Evolutionary conservation across 2,888 invertebrate genomes (phyloP).

Genomic region (Rhorus exstirpatorius): DNA sequence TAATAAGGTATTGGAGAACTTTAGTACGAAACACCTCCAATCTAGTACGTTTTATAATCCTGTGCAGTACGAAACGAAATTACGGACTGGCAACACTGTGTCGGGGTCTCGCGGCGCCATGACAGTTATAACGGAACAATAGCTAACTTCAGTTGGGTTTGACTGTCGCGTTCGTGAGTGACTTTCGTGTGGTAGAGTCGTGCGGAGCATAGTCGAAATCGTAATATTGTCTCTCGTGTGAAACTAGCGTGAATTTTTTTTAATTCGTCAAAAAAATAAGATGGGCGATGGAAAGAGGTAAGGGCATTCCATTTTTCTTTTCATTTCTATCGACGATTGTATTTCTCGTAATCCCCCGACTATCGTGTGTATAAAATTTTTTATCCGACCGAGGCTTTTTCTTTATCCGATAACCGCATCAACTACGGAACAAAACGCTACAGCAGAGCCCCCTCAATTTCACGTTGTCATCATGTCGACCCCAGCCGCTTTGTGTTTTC

Average conservation of each 20-base stretch:
- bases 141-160: conserved; percentile 39
- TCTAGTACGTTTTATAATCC: too few relatives aligned
- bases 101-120: too few relatives aligned
- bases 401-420: conserved; percentile 52
- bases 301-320: conserved; percentile 60
- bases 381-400: conserved; percentile 33
- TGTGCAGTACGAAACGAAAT: too few relatives aligned
- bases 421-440: conserved; percentile 70
- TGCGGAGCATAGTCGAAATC: conserved; percentile 65
- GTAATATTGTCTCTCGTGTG: conserved; percentile 63
- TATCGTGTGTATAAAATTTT: conserved; percentile 50
- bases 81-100: too few relatives aligned
- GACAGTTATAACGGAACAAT: conserved; percentile 36
- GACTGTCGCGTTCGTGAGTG: conserved; percentile 40
- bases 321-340: neutral
- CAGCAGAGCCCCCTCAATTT: conserved; percentile 83
- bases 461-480: conserved; percentile 86
- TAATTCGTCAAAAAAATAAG: conserved; percentile 68
- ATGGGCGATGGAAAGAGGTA: conserved; percentile 84
- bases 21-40: too few relatives aligned
- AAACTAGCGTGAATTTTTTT: conserved; percentile 69
- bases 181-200: conserved; percentile 60
- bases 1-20: too few relatives aligned
- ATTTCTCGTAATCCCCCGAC: conserved; percentile 14
- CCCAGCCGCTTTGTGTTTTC: conserved; percentile 74